phyloP scores from a whole-genome alignment of 2,797 vertebrate genomes.

The Prunella strophiata region DNA sequence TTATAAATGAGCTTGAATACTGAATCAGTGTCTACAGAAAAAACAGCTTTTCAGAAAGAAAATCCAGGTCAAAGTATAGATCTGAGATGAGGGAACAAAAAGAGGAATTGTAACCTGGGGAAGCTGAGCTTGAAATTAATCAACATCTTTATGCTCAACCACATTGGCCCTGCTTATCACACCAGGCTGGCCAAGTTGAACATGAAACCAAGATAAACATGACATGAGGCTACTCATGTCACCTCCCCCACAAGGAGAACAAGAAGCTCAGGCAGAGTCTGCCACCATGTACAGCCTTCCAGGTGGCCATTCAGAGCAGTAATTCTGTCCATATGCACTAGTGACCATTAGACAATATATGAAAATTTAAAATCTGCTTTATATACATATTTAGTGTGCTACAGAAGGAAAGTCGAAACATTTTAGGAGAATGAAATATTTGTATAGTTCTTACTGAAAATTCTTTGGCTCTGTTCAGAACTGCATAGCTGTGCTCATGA shows the following conservation, averaged over 20 bases:
- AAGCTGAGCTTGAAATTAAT: not conserved
- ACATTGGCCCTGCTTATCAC: not conserved
- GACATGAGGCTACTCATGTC: not conserved
- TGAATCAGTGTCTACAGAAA: not conserved
- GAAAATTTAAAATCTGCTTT: not conserved
- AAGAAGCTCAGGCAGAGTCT: not conserved
- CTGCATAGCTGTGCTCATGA: not conserved
- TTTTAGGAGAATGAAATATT: not conserved
- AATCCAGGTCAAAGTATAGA: not conserved
- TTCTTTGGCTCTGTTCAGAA: not conserved
- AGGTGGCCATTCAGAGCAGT: not conserved
- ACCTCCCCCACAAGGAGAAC: not conserved
- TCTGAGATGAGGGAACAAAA: not conserved
- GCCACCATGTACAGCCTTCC: not conserved
- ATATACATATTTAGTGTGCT: not conserved
- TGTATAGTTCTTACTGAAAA: not conserved
- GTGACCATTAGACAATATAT: not conserved
- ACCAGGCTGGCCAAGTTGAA: not conserved
- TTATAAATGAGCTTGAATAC: not conserved
- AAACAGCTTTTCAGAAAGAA: not conserved
- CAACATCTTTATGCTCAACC: not conserved
- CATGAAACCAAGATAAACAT: not conserved
- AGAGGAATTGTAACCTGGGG: not conserved
- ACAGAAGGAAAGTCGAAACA: not conserved
- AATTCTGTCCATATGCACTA: not conserved